Evolutionary conservation across 2,797 vertebrate genomes (phyloP).

Genomic region (Lepus townsendii): DNA sequence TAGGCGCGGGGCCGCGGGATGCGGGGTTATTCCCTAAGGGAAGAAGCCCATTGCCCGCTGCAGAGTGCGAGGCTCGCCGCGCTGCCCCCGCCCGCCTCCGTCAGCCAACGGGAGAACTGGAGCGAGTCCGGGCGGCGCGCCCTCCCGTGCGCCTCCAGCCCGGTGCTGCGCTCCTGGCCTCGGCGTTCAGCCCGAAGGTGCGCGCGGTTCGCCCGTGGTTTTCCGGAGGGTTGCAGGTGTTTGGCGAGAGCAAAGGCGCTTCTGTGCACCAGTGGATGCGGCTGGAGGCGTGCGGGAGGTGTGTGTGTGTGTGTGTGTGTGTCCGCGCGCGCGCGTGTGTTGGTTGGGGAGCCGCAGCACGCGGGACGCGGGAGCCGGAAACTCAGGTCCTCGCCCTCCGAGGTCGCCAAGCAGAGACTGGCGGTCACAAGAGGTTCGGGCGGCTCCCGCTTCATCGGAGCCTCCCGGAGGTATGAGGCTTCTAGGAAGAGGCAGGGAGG

Average conservation of each 20-base stretch:
- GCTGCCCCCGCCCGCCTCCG: fast-evolving
- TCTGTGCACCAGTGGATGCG: background rate
- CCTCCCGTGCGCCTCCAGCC: background rate
- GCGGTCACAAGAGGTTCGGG: background rate
- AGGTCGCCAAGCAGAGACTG: background rate
- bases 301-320: background rate
- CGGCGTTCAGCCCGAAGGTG: background rate
- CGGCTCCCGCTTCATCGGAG: background rate
- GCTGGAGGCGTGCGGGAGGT: background rate
- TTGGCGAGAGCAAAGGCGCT: background rate
- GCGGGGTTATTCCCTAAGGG: constrained; percentile 30
- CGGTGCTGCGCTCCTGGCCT: background rate
- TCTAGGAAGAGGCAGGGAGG: background rate
- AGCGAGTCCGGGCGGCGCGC: background rate
- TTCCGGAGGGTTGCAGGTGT: background rate
- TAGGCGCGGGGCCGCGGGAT: background rate
- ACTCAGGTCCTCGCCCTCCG: background rate
- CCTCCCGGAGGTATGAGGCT: background rate
- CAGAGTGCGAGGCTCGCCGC: fast-evolving
- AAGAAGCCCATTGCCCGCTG: background rate
- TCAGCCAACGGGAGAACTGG: background rate
- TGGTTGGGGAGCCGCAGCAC: background rate
- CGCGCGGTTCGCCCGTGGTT: background rate
- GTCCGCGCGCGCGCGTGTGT: background rate
- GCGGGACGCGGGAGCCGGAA: background rate